Evolutionary conservation across 2,113 vertebrate genomes (phyloP), one percentile per base, ranked within the genome.

Genomic region (Castor canadensis): DNA sequence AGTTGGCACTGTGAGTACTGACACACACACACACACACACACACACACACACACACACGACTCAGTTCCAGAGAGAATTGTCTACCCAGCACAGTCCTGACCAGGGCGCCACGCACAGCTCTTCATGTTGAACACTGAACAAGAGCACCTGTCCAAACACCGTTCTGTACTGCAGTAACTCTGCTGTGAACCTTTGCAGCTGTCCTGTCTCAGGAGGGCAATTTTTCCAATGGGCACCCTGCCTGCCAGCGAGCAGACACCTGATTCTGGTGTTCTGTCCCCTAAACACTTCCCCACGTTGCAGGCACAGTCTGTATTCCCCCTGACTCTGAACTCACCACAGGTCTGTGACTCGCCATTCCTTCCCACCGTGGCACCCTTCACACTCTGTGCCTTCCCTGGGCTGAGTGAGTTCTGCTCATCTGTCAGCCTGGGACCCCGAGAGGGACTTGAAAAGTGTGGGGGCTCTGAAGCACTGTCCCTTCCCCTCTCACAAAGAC

Each of bases 1-100:
- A 1, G 98, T 99, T 95, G 99, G 99, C 12, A 98, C 99, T 66
- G 98, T 99, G 97, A 99, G 22, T 17, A 2, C 1, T 30, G 28
- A 9, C 28, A 28, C 35, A 30, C n/a, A 7, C 56, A 66, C 30
- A 47, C 19, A 26, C 38, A 47, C 26, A 24, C 26, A 45, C 11
- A 38, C 30, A 32, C 66, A 75, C 45, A 35, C n/a, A 47, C 52
- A 28, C 66, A 22, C 24, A 54, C 22, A 32, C 26, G 1, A 1
- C 58, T 56, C 30, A 2, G 9, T 47, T 66, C 12, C 64, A 62
- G 24, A 58, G 38, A 58, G 28, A 49, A 12, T 7, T 4, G 52
- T 56, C 49, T 17, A n/a, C 40, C 26, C 35, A 28, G n/a, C 35
- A 3, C 58, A 8, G 38, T 35, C 62, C 73, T 8, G 32, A 43